Base-by-base conservation (phyloP, 2,113 vertebrate species). In the Pygoscelis adeliae region DNA sequence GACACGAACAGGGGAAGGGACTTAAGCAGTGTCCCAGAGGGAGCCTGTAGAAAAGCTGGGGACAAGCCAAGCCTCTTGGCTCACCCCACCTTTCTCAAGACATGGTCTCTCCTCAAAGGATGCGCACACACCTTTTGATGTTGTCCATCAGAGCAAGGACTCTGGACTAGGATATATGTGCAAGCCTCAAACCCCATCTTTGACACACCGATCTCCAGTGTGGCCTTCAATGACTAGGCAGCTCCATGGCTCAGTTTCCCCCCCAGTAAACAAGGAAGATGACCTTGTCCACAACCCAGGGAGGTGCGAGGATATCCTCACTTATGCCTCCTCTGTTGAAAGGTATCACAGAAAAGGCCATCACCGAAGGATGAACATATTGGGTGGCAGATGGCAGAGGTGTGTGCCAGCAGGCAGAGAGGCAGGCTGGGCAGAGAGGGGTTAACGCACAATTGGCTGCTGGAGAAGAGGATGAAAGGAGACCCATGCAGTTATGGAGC, bases 111-210 rank as follows among this genome's bases (percentile, higher is more conserved):
- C 17, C 32, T 71, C 74, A 69, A 61, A 85, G 36, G 5, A 87
- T 12, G 29, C 0, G 0, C 20, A 47, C 9, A 8, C 10, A 13
- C 8, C 25, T 61, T 72, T 46, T 72, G 52, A 59, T 5, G 7
- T 8, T 25, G 15, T 40, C 32, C 62, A 30, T 56, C 49, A 87
- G 13, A 89, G 59, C 32, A 69, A 87, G 23, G 22, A 63, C 42
- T 50, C 56, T 82, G 69, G 16, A 89, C 40, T 40, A 63, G 47
- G 21, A 34, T 22, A 19, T 9, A 52, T 1, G 15, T 18, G 56
- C 23, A 63, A 87, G 36, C 25, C 55, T 91, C 79, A 85, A 67
- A 83, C 22, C 49, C 63, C 18, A 34, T 18, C 46, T 74, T 26
- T 67, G 26, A n/a, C 79, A 77, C 30, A 52, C 25, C 2, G 1